Percentiles rank a stretch among this genome's conserved stretches.
Conservation (phyloP, 1,140 invertebrate genomes). For the Pectinophora gossypiella region DNA sequence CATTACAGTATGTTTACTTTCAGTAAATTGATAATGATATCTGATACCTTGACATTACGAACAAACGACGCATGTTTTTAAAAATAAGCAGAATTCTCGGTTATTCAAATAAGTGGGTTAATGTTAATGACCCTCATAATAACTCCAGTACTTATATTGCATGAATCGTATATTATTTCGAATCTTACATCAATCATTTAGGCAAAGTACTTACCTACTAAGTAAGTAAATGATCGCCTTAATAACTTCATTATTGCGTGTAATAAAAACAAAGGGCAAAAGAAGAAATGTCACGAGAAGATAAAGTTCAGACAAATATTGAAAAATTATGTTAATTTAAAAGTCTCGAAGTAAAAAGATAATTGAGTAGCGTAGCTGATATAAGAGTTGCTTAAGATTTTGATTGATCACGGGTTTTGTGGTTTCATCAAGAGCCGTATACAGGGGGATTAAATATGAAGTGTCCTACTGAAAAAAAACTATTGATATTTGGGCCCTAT, state of each 20-base stretch:
- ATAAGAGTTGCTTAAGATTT: slow-evolving; percentile 24
- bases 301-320: neutral
- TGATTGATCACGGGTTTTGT: slow-evolving; percentile 29
- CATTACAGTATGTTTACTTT: too few species aligned
- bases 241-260: neutral
- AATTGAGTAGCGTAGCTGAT: slow-evolving; percentile 9
- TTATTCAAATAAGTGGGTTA: neutral
- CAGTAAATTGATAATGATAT: neutral
- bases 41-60: neutral
- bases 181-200: too few species aligned
- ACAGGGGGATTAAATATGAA: too few species aligned
- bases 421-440: slow-evolving; percentile 21
- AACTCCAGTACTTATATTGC: too few species aligned
- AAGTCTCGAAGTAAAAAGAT: slow-evolving; percentile 9
- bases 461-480: too few species aligned
- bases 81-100: neutral
- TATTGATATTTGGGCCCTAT: too few species aligned
- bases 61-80: too few species aligned
- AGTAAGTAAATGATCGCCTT: too few species aligned
- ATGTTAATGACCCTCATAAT: too few species aligned
- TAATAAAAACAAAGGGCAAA: too few species aligned
- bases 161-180: too few species aligned
- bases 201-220: too few species aligned
- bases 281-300: neutral
- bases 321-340: neutral